phyloP scores from a whole-genome alignment of 2,797 vertebrate species.

The Acanthopagrus latus region DNA sequence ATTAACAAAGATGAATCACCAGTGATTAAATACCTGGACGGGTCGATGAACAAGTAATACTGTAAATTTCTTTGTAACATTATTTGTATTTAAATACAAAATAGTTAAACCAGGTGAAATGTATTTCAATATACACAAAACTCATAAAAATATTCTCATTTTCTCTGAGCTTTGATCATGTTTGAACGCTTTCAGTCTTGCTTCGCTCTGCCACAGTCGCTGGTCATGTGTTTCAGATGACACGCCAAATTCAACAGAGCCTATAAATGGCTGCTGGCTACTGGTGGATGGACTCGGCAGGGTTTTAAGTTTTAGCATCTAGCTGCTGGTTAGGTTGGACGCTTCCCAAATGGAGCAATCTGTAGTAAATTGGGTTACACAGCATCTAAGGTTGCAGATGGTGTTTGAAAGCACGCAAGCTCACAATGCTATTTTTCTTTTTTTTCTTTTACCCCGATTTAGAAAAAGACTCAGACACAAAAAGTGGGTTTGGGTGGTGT shows the following conservation, averaged over 20 bases:
- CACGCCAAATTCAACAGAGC: conserved; percentile 69
- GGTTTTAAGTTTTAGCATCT: conserved; percentile 71
- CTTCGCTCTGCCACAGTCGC: conserved; percentile 40
- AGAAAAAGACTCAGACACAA: conserved; percentile 51
- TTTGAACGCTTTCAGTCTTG: conserved; percentile 22
- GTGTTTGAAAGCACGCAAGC: conserved; percentile 66
- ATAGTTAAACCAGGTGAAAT: conserved; percentile 32
- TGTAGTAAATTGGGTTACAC: conserved; percentile 72
- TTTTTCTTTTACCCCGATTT: conserved; percentile 20
- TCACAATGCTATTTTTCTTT: background rate
- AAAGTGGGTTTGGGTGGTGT: conserved; percentile 56
- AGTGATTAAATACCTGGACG: conserved; percentile 44
- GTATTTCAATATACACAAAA: conserved; percentile 4
- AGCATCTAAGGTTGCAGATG: conserved; percentile 72
- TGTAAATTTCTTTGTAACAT: background rate
- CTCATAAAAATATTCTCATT: conserved; percentile 3
- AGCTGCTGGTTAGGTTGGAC: conserved; percentile 74
- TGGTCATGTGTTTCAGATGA: conserved; percentile 59
- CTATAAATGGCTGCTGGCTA: conserved; percentile 71
- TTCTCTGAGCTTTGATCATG: conserved; percentile 23
- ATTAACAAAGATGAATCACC: conserved; percentile 52
- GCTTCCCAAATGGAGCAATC: conserved; percentile 76
- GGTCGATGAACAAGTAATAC: conserved; percentile 44
- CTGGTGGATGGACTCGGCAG: conserved; percentile 70
- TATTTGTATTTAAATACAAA: conserved; percentile 44